Evolutionary conservation across 2,797 vertebrate species (phyloP), one percentile per base, ranked within the genome.

Genomic region (Thamnophis elegans): DNA sequence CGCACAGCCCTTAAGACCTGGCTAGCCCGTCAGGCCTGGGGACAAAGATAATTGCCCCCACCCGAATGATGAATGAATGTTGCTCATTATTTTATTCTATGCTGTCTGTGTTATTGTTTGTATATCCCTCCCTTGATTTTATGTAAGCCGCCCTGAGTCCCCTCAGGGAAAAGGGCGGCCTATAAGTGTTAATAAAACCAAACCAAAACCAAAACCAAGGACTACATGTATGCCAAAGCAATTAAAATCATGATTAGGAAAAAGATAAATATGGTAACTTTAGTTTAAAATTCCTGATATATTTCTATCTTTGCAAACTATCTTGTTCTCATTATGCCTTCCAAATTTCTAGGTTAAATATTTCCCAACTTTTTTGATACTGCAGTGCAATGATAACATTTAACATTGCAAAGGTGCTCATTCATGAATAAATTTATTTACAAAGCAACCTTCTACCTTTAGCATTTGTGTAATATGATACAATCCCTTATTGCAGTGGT

Each of bases 341-440:
- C 28, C 18, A 65, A 54, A 89, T 68, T 89, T 53, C 68, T 56
- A 26, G 36, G 36, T 25, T 20, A 59, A 11, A 32, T 51, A 55
- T 53, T 47, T 53, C 42, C 93, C 32, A 47, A 92, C 4, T 60
- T 85, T 73, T 36, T 65, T 88, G 89, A 47, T 94, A 13, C 58
- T 2, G 0, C 16, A 56, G 1, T 12, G 1, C 28, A 88, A n/a
- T 85, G 92, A 82, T 87, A 82, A 82, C 36, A 42, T 36, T 58
- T 88, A 58, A 28, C 8, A 88, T 32, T 32, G 18, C 55, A 59
- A 55, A 58, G 92, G 54, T 60, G 89, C 56, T 90, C 59, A 90
- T 90, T 73, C 93, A 73, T 62, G 1, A 26, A 88, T 73, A 36
- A 88, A 11, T 5, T 7, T 55, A 16, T 62, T 89, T 92, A 0